Percentiles rank a stretch among this genome's conserved stretches.
These are phyloP conservation scores for Isichthys henryi DNA, from an alignment of 2,113 vertebrate species.

Conservation along the genomic window DNA sequence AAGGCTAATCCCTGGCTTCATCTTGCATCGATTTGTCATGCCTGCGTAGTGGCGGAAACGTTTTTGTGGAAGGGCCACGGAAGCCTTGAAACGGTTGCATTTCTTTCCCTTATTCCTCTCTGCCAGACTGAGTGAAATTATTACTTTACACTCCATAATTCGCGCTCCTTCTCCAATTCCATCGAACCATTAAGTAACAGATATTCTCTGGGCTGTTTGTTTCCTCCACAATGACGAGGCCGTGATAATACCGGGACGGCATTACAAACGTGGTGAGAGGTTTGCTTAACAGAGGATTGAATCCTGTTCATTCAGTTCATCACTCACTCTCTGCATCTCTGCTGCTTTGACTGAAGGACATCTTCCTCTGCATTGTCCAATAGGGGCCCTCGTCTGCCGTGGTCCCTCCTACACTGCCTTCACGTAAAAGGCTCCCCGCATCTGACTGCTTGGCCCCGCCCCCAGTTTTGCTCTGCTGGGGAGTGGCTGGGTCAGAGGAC, in stretches of 20 bases:
- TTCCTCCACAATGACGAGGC: not conserved
- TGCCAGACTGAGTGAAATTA: not conserved
- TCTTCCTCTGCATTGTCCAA: constrained; percentile 79
- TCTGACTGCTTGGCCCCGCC: not conserved
- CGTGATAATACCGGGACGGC: not conserved
- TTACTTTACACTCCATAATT: not conserved
- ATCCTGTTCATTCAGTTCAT: not conserved
- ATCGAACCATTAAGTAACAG: not conserved
- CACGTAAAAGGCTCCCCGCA: constrained; percentile 59
- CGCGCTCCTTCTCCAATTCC: not conserved
- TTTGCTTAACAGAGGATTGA: not conserved
- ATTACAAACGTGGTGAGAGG: not conserved
- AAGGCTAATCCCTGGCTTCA: not conserved
- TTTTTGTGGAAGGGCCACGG: not conserved
- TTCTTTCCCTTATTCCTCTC: not conserved
- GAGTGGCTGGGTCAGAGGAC: constrained; percentile 39
- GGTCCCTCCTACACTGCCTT: constrained; percentile 52
- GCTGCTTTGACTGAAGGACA: constrained; percentile 71
- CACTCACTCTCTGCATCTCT: constrained; percentile 77
- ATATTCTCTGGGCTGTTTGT: not conserved
- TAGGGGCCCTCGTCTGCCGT: constrained; percentile 60
- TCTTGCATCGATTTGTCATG: not conserved
- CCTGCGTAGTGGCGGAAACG: not conserved
- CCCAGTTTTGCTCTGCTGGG: constrained; percentile 48
- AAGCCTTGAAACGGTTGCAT: not conserved